phyloP scores from a whole-genome alignment of 2,888 invertebrate species.

The Cryptops parisi region DNA sequence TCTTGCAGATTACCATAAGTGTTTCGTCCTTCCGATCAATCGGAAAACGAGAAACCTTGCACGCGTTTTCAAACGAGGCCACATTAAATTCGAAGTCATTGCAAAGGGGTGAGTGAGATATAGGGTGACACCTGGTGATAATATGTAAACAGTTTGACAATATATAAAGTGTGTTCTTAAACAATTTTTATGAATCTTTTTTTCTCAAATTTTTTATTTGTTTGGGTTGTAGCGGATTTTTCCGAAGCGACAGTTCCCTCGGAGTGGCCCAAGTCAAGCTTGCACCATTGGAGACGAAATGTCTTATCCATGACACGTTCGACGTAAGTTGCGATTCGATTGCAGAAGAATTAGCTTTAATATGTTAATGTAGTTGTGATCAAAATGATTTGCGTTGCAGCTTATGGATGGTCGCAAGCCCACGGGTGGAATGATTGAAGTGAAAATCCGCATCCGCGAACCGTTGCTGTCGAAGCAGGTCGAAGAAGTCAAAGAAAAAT shows the following conservation, averaged over 20 bases:
- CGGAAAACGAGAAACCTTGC: constrained; percentile 64
- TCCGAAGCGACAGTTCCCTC: constrained; percentile 70
- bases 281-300: constrained; percentile 72
- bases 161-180: neutral
- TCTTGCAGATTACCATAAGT: constrained; percentile 54
- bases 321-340: constrained; percentile 51
- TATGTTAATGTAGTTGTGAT: neutral
- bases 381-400: constrained; percentile 35
- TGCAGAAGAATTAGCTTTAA: neutral
- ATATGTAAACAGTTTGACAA: neutral
- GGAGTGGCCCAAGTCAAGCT: constrained; percentile 73
- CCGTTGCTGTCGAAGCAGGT: constrained; percentile 79
- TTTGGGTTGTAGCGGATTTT: constrained; percentile 91
- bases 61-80: constrained; percentile 73
- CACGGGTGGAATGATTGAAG: constrained; percentile 78
- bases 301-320: constrained; percentile 79
- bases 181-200: constrained; percentile 21
- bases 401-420: constrained; percentile 77
- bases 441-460: constrained; percentile 71
- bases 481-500: constrained; percentile 75
- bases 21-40: constrained; percentile 62
- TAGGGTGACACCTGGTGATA: constrained; percentile 4
- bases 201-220: too few species aligned
- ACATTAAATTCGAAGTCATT: constrained; percentile 79
- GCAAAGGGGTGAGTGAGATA: constrained; percentile 75